A percentile compares a stretch with the other conserved stretches of the same genome.
Conservation (phyloP, 1,140 invertebrate genomes). For the Ceratosolen fusciceps region DNA sequence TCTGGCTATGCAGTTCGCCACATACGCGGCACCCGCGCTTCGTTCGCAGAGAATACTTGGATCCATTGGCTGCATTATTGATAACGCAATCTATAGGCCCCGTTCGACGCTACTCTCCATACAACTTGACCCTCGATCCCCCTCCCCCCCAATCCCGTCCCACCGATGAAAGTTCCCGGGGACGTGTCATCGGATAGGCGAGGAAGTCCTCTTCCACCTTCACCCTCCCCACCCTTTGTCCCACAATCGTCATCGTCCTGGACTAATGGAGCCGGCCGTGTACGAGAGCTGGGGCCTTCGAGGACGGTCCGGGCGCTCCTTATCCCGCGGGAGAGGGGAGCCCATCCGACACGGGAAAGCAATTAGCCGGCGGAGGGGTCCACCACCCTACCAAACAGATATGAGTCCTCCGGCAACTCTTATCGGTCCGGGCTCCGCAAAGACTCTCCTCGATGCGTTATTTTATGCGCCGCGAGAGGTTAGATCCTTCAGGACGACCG, state of each 20-base stretch:
- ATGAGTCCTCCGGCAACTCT: conserved; percentile 59
- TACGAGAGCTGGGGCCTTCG: conserved; percentile 1
- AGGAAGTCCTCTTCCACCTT: too few relatives aligned
- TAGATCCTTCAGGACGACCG: too few relatives aligned
- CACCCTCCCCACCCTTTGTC: too few relatives aligned
- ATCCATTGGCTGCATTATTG: too few relatives aligned
- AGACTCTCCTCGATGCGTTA: conserved; percentile 51
- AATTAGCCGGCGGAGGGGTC: conserved; percentile 67
- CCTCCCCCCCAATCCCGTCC: too few relatives aligned
- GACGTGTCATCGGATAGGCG: conserved; percentile 50
- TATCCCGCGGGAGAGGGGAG: conserved; percentile 52
- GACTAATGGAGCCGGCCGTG: conserved; percentile 38
- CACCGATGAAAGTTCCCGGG: too few relatives aligned
- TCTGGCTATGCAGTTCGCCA: too few relatives aligned
- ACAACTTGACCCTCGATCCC: too few relatives aligned
- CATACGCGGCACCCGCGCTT: too few relatives aligned
- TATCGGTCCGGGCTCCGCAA: conserved; percentile 55
- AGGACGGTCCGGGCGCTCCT: neutral
- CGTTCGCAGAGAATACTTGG: too few relatives aligned
- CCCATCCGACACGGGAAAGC: conserved; percentile 68
- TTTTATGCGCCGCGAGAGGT: neutral
- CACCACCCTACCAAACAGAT: conserved; percentile 63
- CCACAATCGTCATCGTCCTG: conserved; percentile 29
- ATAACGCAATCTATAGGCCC: too few relatives aligned
- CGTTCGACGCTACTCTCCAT: too few relatives aligned